Conservation (phyloP, 1,140 invertebrate genomes). For the Charaxes varanes region DNA sequence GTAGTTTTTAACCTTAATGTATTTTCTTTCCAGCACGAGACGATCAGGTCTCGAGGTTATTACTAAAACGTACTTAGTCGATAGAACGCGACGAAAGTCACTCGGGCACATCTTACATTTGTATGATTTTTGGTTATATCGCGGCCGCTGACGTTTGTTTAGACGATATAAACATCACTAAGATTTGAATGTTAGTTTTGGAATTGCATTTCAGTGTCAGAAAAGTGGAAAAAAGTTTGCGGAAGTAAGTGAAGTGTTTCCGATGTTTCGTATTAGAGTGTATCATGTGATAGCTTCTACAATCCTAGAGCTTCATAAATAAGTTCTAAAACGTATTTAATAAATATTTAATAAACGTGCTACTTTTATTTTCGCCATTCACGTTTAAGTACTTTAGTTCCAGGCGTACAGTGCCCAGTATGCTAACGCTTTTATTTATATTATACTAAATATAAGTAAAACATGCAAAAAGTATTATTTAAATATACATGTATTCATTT, state of each 20-base stretch:
- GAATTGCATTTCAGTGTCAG: conserved; percentile 71
- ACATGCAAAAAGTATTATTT: no score
- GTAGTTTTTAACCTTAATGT: no score
- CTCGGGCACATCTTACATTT: background rate
- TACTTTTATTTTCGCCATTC: conserved; percentile 7
- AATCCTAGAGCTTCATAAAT: conserved; percentile 31
- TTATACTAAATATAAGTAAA: no score
- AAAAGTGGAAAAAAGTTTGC: conserved; percentile 71
- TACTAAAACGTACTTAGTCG: no score
- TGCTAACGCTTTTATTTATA: no score
- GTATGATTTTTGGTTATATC: background rate
- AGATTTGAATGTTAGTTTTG: conserved; percentile 65
- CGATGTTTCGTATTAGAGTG: conserved; percentile 46
- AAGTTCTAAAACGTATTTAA: conserved; percentile 15
- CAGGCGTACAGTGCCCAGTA: no score
- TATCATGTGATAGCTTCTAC: conserved; percentile 30
- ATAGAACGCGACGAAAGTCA: no score
- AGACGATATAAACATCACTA: conserved; percentile 33
- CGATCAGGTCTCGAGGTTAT: no score
- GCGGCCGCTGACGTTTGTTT: no score
- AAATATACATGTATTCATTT: no score
- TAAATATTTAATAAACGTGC: conserved; percentile 9
- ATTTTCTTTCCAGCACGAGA: no score
- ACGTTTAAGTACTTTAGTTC: no score
- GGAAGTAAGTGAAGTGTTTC: conserved; percentile 63